These are phyloP conservation scores for Orchesellides sinensis DNA, from an alignment of 2,888 invertebrate species.

Conservation along the genomic window DNA sequence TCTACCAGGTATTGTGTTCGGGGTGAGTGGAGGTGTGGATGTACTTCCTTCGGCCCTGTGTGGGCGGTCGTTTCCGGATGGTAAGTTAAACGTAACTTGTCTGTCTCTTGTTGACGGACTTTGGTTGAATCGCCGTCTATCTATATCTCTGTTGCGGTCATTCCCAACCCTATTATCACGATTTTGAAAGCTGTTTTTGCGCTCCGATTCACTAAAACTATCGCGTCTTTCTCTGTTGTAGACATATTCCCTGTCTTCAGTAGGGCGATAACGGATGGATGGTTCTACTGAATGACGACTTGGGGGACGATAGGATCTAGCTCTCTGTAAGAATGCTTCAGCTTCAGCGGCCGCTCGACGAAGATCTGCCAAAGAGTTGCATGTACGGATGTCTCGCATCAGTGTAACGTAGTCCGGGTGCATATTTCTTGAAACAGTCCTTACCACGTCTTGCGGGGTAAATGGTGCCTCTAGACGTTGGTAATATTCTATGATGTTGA, in stretches of 20 bases:
- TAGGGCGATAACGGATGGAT: slow-evolving; percentile 2
- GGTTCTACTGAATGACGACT: slow-evolving; percentile 5
- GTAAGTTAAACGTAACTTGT: not conserved
- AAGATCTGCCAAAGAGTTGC: not conserved
- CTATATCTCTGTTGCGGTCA: not conserved
- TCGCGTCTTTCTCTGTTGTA: not conserved
- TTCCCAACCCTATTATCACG: no score
- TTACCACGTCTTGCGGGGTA: slow-evolving; percentile 2
- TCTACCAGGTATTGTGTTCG: no score
- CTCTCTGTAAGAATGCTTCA: slow-evolving; percentile 1
- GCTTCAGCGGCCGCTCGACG: slow-evolving; percentile 21
- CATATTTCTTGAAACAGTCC: not conserved
- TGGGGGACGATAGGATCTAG: slow-evolving; percentile 5
- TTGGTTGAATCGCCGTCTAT: not conserved
- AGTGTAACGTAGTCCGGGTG: slow-evolving; percentile 25
- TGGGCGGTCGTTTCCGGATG: not conserved
- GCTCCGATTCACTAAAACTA: no score
- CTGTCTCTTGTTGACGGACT: not conserved
- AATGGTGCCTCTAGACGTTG: slow-evolving; percentile 13
- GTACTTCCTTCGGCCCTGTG: not conserved
- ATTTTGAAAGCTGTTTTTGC: no score
- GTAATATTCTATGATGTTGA: slow-evolving; percentile 18
- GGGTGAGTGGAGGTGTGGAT: not conserved
- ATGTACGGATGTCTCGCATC: slow-evolving; percentile 5
- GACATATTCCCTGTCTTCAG: no score